These are phyloP conservation scores for Plecotus auritus DNA, from an alignment of 2,113 vertebrate genomes.

Conservation along the genomic window DNA sequence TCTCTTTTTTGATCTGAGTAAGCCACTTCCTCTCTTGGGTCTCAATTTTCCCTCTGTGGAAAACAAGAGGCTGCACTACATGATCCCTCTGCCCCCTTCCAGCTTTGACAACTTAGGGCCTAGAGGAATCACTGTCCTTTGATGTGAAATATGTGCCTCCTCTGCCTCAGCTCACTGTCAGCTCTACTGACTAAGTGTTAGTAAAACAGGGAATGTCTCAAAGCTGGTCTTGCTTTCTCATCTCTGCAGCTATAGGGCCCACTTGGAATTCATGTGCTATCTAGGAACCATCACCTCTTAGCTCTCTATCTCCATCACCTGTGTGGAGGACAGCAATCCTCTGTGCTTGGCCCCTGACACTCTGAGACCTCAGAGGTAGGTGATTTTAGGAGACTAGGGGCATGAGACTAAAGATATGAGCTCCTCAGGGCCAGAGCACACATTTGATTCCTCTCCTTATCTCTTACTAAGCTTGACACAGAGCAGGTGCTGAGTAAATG, in stretches of 20 bases:
- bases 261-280: not conserved
- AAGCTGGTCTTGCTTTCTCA: not conserved
- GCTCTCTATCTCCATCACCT: not conserved
- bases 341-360: not conserved
- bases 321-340: not conserved
- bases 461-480: not conserved
- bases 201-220: not conserved
- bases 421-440: not conserved
- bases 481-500: not conserved
- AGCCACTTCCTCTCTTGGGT: not conserved
- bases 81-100: not conserved
- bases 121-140: not conserved
- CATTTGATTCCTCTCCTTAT: not conserved
- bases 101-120: not conserved
- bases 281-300: not conserved
- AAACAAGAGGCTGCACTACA: not conserved
- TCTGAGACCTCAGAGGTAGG: not conserved
- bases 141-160: not conserved
- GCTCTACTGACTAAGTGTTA: not conserved
- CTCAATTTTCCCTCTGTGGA: not conserved
- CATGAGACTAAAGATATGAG: not conserved
- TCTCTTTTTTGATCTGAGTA: constrained; percentile 15
- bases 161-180: not conserved
- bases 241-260: not conserved
- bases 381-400: not conserved